Conservation (phyloP, 2,888 invertebrate genomes). For the Polylopha cassiicola region DNA sequence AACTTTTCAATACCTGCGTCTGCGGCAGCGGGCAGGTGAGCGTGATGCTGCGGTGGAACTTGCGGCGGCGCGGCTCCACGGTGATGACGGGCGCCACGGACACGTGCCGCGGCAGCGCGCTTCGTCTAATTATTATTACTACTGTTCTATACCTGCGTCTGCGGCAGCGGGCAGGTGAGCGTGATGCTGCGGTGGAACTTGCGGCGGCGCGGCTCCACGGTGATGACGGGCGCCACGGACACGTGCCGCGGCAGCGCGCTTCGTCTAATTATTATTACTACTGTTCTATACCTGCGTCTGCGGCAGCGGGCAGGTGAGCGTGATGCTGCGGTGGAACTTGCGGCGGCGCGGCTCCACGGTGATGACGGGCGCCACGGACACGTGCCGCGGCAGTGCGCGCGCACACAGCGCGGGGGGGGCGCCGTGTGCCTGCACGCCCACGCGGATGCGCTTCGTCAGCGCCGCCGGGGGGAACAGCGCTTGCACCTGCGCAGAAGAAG, state of each 20-base stretch:
- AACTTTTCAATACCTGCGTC: no score
- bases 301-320: constrained; percentile 94
- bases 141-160: no score
- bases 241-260: constrained; percentile 95
- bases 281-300: constrained; percentile 45
- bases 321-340: constrained; percentile 99
- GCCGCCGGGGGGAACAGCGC: constrained; percentile 95
- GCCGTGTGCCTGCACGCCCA: constrained; percentile 98
- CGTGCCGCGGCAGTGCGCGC: constrained; percentile 95
- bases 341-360: constrained; percentile 98
- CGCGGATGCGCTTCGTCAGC: constrained; percentile 99
- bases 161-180: constrained; percentile 93
- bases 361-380: constrained; percentile 97
- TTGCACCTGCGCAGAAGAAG: constrained; percentile 67
- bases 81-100: constrained; percentile 99
- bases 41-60: constrained; percentile 99
- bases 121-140: no score
- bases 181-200: constrained; percentile 99
- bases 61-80: constrained; percentile 96
- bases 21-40: constrained; percentile 93
- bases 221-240: constrained; percentile 97
- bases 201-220: constrained; percentile 96
- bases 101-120: constrained; percentile 93
- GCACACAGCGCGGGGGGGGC: constrained; percentile 89
- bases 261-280: not conserved